phyloP scores from a whole-genome alignment of 2,797 vertebrate genomes.

The Tapirus indicus region DNA sequence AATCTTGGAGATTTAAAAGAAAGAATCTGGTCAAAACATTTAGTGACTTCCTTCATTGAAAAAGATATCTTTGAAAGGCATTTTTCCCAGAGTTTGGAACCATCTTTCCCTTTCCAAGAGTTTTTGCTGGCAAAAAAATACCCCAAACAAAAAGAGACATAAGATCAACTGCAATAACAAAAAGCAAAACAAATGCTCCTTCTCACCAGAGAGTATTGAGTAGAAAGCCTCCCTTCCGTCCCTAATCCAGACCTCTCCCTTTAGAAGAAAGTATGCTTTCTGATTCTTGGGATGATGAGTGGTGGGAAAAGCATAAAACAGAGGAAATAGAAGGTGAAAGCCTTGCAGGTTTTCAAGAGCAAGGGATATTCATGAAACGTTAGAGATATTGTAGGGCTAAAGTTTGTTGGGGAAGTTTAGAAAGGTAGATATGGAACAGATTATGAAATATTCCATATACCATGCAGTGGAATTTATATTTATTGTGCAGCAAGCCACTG shows the following conservation, averaged over 20 bases:
- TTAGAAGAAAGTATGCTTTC: background rate
- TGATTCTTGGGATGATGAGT: background rate
- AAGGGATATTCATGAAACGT: background rate
- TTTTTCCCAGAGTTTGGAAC: background rate
- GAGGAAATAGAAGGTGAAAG: background rate
- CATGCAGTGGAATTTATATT: background rate
- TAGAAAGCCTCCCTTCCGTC: background rate
- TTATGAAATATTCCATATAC: constrained; percentile 17
- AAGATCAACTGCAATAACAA: background rate
- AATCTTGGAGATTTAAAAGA: background rate
- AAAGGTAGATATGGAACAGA: constrained; percentile 8
- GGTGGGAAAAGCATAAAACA: background rate
- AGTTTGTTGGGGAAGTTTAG: background rate
- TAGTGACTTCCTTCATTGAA: background rate
- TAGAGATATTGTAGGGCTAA: background rate
- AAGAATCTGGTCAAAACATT: background rate
- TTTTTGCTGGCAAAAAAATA: background rate
- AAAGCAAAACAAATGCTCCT: background rate
- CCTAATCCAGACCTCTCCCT: background rate
- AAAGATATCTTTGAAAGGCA: background rate
- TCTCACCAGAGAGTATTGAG: background rate
- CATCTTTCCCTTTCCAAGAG: background rate
- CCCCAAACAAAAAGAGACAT: background rate
- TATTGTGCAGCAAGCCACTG: constrained; percentile 27
- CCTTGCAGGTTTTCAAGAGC: background rate